Evolutionary conservation across 1,140 invertebrate genomes (phyloP).

Genomic region (Anastatus disparis): DNA sequence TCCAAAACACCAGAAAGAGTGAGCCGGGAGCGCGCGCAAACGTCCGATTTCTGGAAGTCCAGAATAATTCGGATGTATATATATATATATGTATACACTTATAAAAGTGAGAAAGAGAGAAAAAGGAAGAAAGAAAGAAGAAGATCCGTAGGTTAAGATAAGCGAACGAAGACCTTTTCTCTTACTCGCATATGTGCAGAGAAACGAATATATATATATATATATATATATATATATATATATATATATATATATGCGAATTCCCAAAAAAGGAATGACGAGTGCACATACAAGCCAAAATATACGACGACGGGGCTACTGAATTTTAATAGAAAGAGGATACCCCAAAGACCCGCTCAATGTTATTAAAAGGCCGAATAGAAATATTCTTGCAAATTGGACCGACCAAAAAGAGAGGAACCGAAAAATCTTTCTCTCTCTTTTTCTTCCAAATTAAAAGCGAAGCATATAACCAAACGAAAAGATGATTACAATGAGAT

Average conservation of each 20-base stretch:
- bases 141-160: conserved; percentile 7
- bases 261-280: conserved; percentile 30
- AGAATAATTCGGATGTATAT: conserved; percentile 37
- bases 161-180: conserved; percentile 38
- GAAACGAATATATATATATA: no score
- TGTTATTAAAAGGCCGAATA: conserved; percentile 32
- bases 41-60: conserved; percentile 17
- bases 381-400: conserved; percentile 39
- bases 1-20: conserved; percentile 37
- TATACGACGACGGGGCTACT: conserved; percentile 39
- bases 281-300: conserved; percentile 16
- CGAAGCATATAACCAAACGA: background rate
- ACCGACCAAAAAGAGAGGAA: background rate
- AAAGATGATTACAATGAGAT: conserved; percentile 6
- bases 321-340: conserved; percentile 38
- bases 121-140: background rate
- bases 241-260: no score
- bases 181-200: background rate
- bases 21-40: no score
- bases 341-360: background rate
- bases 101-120: no score
- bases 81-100: no score
- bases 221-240: no score
- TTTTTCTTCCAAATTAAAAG: conserved; percentile 24
- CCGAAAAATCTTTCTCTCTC: no score